Percentiles rank a stretch among this genome's conserved stretches.
Conservation (phyloP, 2,113 vertebrate species). For the Ptilorrhoa leucosticta region DNA sequence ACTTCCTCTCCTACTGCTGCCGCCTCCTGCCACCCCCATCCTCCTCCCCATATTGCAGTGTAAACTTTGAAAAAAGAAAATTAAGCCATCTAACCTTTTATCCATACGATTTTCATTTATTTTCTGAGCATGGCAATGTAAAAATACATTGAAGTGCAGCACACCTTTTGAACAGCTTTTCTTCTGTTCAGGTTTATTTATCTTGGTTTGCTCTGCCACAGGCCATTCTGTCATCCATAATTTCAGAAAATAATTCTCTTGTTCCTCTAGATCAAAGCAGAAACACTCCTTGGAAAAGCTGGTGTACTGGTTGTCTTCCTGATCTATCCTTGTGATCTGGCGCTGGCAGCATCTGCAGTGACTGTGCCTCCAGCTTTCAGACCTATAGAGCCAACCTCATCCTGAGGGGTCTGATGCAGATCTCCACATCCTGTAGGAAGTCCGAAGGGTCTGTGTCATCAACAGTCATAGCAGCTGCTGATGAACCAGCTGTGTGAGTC, state of each 20-base stretch:
- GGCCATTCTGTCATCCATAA: neutral
- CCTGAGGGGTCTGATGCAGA: accelerated
- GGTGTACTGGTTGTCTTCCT: neutral
- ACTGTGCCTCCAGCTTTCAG: neutral
- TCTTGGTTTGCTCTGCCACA: conserved; percentile 5
- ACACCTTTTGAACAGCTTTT: neutral
- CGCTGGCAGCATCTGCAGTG: neutral
- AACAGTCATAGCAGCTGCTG: neutral
- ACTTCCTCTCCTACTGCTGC: neutral
- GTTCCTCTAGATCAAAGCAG: conserved; percentile 9
- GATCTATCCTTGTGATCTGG: neutral
- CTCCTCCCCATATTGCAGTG: neutral
- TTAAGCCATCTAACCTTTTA: neutral
- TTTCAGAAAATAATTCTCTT: conserved; percentile 9
- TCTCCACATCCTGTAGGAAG: neutral
- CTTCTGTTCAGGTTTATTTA: neutral
- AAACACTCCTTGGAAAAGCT: neutral
- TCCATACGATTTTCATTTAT: neutral
- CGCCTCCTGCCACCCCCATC: accelerated
- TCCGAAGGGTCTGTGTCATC: accelerated
- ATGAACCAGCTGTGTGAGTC: neutral
- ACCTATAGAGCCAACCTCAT: accelerated
- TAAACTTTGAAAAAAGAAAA: neutral
- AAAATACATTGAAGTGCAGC: neutral
- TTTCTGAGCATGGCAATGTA: neutral